Evolutionary conservation across 2,888 invertebrate species (phyloP), one percentile per base, ranked within the genome.

Genomic region (Hirudinaria manillensis): DNA sequence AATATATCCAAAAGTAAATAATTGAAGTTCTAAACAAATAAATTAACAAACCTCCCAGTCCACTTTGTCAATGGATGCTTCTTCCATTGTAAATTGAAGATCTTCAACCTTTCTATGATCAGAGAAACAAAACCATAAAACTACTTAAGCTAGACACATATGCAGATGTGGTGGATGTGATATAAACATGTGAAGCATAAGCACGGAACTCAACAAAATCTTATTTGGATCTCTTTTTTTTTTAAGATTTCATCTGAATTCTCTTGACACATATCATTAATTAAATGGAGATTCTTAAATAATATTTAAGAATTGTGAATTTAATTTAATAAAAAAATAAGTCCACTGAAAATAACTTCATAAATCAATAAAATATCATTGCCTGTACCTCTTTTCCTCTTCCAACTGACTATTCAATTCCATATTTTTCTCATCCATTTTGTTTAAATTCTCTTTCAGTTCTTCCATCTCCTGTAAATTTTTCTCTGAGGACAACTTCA

Each of bases 71-170:
- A 95, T 91, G 68, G 92, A 91, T 80, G 93, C 93, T 84, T 97
- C 96, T 87, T 96, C 96, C 79, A 93, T 90, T 76, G 92, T 84
- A 84, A 95, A 95, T 86, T 93, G 91, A 78, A 95, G 88, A 85
- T 95, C 95, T 87, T 95, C 94, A 7, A 91, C 90, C 80, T 82
- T 83, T 77, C 84, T 84, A 80, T 21, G 77, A 76, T 61, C 24
- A 53, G 55, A 53, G 24, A 75, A 16, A 70, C 10, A 24, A 73
- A 56, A 29, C 13, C 36, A 13, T 61, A 72, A 55, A 51, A 75
- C 45, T 45, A 16, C 10, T 45, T 45, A 45, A 45, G 45, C 13
- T 45, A 45, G 3, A 7, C 10, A 45, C 3, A 45, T 16, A 45
- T 45, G 45, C 45, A 45, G 45, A 45, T 45, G 45, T 1, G n/a